Base-by-base conservation (phyloP, 2,113 vertebrate species). In the Rousettus leschenaultii region DNA sequence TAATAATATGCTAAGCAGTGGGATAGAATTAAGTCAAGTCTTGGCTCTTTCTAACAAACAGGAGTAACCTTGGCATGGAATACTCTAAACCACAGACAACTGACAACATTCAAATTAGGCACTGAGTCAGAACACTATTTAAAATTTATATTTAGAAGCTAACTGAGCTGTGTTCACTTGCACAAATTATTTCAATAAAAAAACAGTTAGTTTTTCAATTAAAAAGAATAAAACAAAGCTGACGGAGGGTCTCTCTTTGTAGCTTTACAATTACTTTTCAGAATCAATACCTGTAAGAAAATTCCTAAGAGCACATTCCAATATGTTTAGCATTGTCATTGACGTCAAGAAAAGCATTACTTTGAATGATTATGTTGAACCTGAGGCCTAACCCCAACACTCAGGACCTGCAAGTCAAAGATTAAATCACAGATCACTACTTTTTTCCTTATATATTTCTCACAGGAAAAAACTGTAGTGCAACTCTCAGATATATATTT, bases 91-190 rank as follows among this genome's bases (percentile, higher is more conserved):
- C 30, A 38, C 85, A 92, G 91, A 97, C 84, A 97, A 84, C 75
- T 35, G 75, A 86, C 94, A 95, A 94, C 95, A 96, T 96, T 96
- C 93, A 90, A 90, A 96, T 80, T 90, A 96, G 89, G 80, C 84
- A 80, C 30, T 55, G 63, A 91, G 83, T 97, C 88, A 96, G 95
- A 97, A 96, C 93, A 82, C 95, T 97, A 96, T 96, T 96, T 97
- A 95, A 95, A 97, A 92, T 84, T 95, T 96, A 90, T 93, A 96
- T 96, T 97, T 90, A 80, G 96, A 96, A 96, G 74, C 88, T 97
- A 96, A 97, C 94, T 96, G 96, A 93, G 80, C 74, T 92, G 45
- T 77, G 87, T 96, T 96, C 89, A 84, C 79, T 90, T 92, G 80
- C 91, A 87, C 80, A 95, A 83, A 87, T 90, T 92, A 95, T 96